Base-by-base conservation (phyloP, 2,113 vertebrate species). In the Centrocercus urophasianus region DNA sequence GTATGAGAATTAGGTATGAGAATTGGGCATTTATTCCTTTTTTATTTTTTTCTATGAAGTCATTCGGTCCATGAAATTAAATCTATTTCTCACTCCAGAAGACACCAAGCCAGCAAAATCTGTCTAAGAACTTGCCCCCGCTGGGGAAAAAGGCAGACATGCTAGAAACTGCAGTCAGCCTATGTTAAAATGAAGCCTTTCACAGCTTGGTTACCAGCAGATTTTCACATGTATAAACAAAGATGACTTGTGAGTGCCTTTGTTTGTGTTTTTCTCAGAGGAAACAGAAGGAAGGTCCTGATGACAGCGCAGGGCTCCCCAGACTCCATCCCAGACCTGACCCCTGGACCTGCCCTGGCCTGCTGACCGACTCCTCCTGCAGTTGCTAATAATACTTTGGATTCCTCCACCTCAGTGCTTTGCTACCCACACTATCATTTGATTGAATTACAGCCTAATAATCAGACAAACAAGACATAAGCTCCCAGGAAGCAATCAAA, bases 161-260 rank as follows among this genome's bases (percentile, higher is more conserved):
- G 50, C 38, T 0, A 75, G 32, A 61, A 95, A 71, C 0, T 50
- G 32, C 17, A 36, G 25, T 1, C 8, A 38, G 34, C 27, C 11
- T 60, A 4, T 8, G 40, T 8, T 30, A 34, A 66, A 15, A 10
- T 7, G 3, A 83, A 43, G 56, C 22, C 56, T 40, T 72, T 16
- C 22, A 40, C 56, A 10, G 27, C 32, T 52, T 63, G 20, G 18
- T 48, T 56, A 56, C 22, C 45, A 32, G 14, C 48, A 34, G 8
- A 5, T 45, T 80, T 70, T 45, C 52, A 4, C 3, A 32, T 1
- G 3, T 6, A 21, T 2, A 1, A 2, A 45, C 27, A 19, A 77
- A 86, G 10, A 6, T 45, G 16, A 77, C 3, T 1, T n/a, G 30
- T 16, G 67, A 63, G 8, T 25, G 27, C 2, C 52, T 87, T 57